Evolutionary conservation across 2,113 vertebrate species (phyloP).

Genomic region (Mirounga angustirostris): DNA sequence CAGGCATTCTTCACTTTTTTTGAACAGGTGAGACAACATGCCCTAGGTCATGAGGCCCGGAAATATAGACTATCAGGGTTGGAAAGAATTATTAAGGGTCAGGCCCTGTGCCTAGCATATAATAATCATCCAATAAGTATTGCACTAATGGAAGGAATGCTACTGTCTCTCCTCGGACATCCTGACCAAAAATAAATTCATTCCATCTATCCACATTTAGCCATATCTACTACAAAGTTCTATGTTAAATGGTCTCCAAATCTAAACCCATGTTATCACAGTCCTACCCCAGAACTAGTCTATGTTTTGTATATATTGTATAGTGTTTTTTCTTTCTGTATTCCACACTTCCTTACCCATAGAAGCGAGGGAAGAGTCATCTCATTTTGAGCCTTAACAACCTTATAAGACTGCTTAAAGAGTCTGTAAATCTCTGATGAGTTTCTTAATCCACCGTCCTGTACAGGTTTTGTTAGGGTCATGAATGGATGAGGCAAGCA

Average conservation of each 20-base stretch:
- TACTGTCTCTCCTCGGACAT: not conserved
- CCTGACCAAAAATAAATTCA: not conserved
- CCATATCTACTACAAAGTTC: constrained; percentile 14
- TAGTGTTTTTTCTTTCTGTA: not conserved
- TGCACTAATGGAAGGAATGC: not conserved
- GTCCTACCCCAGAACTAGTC: not conserved
- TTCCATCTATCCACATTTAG: not conserved
- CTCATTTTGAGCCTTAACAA: not conserved
- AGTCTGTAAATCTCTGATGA: not conserved
- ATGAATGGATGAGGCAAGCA: not conserved
- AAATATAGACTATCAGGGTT: not conserved
- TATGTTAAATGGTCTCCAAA: constrained; percentile 18
- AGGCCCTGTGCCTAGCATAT: not conserved
- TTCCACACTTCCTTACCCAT: not conserved
- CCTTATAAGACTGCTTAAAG: not conserved
- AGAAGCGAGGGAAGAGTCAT: not conserved
- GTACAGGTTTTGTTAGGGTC: not conserved
- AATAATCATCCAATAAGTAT: constrained; percentile 21
- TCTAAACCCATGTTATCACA: not conserved
- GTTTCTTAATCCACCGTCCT: constrained; percentile 32
- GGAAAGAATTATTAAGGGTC: constrained; percentile 7
- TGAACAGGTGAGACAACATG: not conserved
- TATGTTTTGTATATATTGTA: not conserved
- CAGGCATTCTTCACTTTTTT: not conserved
- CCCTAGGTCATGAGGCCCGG: not conserved